Conservation (phyloP, 2,888 invertebrate species). For the Philereme vetulata region DNA sequence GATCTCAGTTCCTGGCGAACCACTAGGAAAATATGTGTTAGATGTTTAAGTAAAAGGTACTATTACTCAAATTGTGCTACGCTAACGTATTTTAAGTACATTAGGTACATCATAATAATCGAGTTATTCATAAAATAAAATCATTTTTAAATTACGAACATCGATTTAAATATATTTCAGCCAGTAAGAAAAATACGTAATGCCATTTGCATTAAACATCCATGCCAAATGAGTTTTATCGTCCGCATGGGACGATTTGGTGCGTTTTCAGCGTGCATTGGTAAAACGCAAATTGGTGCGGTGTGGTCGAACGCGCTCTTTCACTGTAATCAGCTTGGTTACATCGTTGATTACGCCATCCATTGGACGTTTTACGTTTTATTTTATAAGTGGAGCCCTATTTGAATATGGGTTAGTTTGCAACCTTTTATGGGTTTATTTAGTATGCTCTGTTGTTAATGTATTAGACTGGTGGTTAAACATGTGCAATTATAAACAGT, state of each 20-base stretch:
- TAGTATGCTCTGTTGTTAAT: conserved; percentile 21
- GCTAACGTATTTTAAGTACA: too few relatives aligned
- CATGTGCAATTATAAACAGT: too few relatives aligned
- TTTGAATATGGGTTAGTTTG: conserved; percentile 32
- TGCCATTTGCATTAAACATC: conserved; percentile 28
- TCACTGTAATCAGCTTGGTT: conserved; percentile 49
- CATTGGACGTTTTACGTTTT: conserved; percentile 28
- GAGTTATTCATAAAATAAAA: too few relatives aligned
- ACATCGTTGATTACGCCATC: conserved; percentile 44
- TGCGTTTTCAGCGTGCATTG: conserved; percentile 35
- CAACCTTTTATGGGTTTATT: conserved; percentile 23
- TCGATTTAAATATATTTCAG: too few relatives aligned
- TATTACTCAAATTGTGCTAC: too few relatives aligned
- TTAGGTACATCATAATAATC: too few relatives aligned
- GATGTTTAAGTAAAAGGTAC: too few relatives aligned
- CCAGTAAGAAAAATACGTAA: conserved; percentile 4
- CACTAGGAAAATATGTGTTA: too few relatives aligned
- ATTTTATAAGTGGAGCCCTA: conserved; percentile 23
- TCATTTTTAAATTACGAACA: too few relatives aligned
- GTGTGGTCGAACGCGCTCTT: conserved; percentile 46
- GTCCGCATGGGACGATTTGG: conserved; percentile 33
- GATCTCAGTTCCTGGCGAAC: too few relatives aligned
- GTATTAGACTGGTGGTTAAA: too few relatives aligned
- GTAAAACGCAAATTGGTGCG: conserved; percentile 45
- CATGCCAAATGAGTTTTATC: conserved; percentile 26